phyloP scores from a whole-genome alignment of 2,797 vertebrate genomes.

The Zalophus californianus region DNA sequence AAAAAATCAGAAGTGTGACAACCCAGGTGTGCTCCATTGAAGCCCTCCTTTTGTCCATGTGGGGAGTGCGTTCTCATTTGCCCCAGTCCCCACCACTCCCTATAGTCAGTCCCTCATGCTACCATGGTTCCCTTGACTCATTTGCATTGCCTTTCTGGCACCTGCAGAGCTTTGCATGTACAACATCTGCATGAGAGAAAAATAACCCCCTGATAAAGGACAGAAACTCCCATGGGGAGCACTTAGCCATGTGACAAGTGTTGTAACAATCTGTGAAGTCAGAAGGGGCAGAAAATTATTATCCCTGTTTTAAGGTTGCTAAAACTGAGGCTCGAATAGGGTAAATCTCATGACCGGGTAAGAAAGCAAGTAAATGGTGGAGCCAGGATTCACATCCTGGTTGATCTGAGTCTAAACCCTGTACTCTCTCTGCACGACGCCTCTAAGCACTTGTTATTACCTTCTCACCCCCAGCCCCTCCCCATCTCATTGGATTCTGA shows the following conservation, averaged over 20 bases:
- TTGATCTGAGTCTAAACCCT: not conserved
- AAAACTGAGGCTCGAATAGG: not conserved
- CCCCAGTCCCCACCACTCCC: not conserved
- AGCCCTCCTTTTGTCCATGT: not conserved
- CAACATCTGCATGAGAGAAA: not conserved
- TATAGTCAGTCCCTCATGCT: not conserved
- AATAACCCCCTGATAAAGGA: not conserved
- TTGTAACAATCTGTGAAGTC: not conserved
- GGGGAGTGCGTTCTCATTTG: not conserved
- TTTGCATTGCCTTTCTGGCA: not conserved
- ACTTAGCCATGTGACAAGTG: not conserved
- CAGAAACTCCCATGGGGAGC: not conserved
- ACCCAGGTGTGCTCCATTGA: not conserved
- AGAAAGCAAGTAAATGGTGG: not conserved
- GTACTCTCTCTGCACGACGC: not conserved
- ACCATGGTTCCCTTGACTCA: not conserved
- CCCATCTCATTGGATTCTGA: conserved; percentile 63
- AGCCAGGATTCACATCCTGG: not conserved
- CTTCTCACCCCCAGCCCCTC: not conserved
- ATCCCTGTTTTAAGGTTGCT: not conserved
- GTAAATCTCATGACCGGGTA: not conserved
- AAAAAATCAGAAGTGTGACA: not conserved
- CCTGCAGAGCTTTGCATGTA: not conserved
- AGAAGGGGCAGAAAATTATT: not conserved
- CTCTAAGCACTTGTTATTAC: not conserved